These are phyloP conservation scores for Nyctibius bracteatus DNA, from an alignment of 2,113 vertebrate species.

Conservation along the genomic window DNA sequence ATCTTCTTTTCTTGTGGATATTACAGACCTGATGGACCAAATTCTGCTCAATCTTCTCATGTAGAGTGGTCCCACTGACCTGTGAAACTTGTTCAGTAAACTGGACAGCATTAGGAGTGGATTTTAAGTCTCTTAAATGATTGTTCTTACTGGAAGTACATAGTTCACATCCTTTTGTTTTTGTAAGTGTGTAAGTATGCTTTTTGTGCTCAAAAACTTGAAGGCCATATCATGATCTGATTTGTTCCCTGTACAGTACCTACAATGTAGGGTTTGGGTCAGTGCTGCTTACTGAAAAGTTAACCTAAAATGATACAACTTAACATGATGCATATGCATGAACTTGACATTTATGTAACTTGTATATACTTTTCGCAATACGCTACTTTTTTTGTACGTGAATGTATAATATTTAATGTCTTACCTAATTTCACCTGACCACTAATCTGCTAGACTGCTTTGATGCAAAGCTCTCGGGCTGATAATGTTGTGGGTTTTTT, in stretches of 20 bases:
- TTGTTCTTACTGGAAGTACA: background rate
- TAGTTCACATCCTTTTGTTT: background rate
- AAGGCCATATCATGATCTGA: background rate
- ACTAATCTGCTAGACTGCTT: background rate
- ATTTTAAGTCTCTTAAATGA: background rate
- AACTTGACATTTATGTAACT: background rate
- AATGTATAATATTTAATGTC: background rate
- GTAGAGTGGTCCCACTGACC: background rate
- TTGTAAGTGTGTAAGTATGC: background rate
- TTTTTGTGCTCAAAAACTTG: background rate
- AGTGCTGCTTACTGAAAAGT: background rate
- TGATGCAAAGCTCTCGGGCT: background rate
- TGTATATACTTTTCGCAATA: background rate
- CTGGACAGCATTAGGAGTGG: background rate
- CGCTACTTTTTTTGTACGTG: background rate
- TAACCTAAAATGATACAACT: background rate
- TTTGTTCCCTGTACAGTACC: background rate
- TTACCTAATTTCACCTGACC: background rate
- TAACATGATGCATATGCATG: background rate
- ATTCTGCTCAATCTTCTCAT: background rate
- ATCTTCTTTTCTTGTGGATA: background rate
- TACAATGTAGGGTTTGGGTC: background rate
- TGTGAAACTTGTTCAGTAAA: background rate
- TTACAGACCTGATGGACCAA: background rate
- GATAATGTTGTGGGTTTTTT: background rate